Conservation (phyloP, 2,888 invertebrate species). For the Caenorhabditis uteleia region DNA sequence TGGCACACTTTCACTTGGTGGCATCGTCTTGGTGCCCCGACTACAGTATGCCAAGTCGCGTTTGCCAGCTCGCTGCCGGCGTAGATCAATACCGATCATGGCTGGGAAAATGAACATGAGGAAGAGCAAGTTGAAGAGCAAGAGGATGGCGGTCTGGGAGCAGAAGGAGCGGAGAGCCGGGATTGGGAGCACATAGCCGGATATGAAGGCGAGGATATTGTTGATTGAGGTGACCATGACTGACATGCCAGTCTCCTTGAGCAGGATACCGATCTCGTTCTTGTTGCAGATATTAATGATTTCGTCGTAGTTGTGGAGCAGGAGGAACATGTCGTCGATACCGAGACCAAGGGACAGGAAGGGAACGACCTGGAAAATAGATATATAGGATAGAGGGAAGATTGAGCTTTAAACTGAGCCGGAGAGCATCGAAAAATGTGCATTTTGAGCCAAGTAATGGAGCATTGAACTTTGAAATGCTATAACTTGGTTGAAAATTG, state of each 20-base stretch:
- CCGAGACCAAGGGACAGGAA: conserved; percentile 92
- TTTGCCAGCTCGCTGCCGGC: conserved; percentile 72
- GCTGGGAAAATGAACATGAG: conserved; percentile 91
- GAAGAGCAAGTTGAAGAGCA: conserved; percentile 87
- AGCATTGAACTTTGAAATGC: too few relatives aligned
- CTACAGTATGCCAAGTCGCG: conserved; percentile 40
- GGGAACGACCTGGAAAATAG: conserved; percentile 81
- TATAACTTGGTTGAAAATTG: too few relatives aligned
- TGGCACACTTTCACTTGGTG: conserved; percentile 23
- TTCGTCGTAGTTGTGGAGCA: conserved; percentile 81
- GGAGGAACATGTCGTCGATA: conserved; percentile 93
- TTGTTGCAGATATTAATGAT: conserved; percentile 66
- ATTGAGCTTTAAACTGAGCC: neutral
- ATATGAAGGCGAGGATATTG: conserved; percentile 86
- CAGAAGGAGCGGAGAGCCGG: conserved; percentile 92
- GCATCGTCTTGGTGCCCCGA: conserved; percentile 18
- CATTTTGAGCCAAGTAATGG: too few relatives aligned
- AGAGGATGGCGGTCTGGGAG: conserved; percentile 85
- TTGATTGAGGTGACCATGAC: conserved; percentile 85
- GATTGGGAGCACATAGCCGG: conserved; percentile 87
- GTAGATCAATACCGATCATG: conserved; percentile 86
- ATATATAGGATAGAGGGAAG: conserved; percentile 6
- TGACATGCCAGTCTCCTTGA: conserved; percentile 88
- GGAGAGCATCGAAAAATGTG: neutral
- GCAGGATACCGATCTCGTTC: conserved; percentile 80